phyloP scores from a whole-genome alignment of 2,797 vertebrate species.

The Petrocephalus sullivani region DNA sequence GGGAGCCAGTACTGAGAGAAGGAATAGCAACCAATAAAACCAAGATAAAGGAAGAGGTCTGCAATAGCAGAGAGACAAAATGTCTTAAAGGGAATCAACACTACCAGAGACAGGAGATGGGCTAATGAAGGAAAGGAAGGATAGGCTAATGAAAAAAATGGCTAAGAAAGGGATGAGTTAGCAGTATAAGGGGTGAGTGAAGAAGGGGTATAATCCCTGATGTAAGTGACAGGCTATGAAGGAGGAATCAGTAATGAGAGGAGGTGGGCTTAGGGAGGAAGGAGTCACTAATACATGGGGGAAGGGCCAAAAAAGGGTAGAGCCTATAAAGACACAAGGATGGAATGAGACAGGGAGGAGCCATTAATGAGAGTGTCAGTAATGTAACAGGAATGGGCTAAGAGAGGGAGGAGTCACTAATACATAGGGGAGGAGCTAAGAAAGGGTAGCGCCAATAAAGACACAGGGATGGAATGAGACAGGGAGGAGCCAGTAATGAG shows the following conservation, averaged over 20 bases:
- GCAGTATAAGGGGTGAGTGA: neutral
- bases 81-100: neutral
- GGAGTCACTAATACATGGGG: neutral
- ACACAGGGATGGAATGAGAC: too few species aligned
- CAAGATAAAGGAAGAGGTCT: neutral
- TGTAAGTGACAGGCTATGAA: neutral
- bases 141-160: neutral
- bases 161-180: neutral
- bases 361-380: neutral
- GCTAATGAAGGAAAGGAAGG: neutral
- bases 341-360: neutral
- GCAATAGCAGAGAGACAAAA: neutral
- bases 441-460: too few species aligned
- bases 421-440: too few species aligned
- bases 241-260: neutral
- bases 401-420: neutral
- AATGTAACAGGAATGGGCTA: neutral
- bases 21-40: neutral
- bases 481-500: too few species aligned
- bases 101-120: neutral
- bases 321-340: neutral
- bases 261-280: neutral
- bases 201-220: neutral
- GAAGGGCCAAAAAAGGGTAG: neutral
- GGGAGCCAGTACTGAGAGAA: neutral